Evolutionary conservation across 2,113 vertebrate genomes (phyloP), one percentile per base, ranked within the genome.

Genomic region (Lepus europaeus): DNA sequence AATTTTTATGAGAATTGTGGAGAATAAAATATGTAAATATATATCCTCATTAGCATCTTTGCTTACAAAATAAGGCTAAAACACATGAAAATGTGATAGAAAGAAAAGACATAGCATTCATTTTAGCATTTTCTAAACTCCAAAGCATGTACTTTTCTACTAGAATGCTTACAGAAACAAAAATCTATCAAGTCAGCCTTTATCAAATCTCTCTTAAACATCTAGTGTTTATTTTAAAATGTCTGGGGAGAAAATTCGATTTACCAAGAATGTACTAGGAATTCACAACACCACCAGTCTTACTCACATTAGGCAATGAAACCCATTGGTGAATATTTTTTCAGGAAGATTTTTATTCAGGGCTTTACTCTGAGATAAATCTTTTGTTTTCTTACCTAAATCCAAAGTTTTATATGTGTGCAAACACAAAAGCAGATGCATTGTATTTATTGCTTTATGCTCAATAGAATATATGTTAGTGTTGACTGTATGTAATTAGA

Each of bases 201-300:
- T 84, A 81, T 61, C 9, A 69, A 91, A 91, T 87, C 27, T 59
- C 7, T 59, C 9, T 90, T 90, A 94, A 87, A 81, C 27, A 74
- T 36, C 12, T 51, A 68, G n/a, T 85, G 45, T 93, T 89, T 96
- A 70, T 77, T 91, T 93, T 87, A 51, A 88, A 85, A 53, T 83
- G 6, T 86, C 49, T 73, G 25, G 36, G 23, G 23, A 85, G 49
- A 85, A 93, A 87, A 70, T 90, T 90, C 33, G 93, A 73, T 81
- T 84, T 87, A 36, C 33, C 4, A 84, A 70, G 3, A 3, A 8
- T 73, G 66, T 61, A 61, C 33, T 8, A 22, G 23, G 9, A 90
- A 92, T 93, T 73, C 14, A 89, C 3, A 73, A 11, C 80, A 45
- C 89, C 25, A 91, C 7, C 12, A 66, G 22, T 78, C 23, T 87